phyloP scores from a whole-genome alignment of 2,797 vertebrate species.

The Mallotus villosus region DNA sequence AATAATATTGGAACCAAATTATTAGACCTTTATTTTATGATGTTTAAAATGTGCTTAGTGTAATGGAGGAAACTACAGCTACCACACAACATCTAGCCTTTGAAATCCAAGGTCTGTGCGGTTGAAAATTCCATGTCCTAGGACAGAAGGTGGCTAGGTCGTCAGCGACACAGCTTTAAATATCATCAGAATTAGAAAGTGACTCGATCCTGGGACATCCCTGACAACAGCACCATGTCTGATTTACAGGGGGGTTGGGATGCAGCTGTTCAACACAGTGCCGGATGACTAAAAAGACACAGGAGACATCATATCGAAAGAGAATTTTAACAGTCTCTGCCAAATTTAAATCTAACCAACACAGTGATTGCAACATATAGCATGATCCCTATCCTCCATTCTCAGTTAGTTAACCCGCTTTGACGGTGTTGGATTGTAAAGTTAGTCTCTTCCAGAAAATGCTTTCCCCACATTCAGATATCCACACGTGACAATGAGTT shows the following conservation, averaged over 20 bases:
- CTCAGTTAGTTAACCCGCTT: background rate
- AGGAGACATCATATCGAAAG: background rate
- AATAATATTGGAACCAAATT: too few species aligned
- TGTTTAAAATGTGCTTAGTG: too few species aligned
- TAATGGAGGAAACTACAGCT: too few species aligned
- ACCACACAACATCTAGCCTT: too few species aligned
- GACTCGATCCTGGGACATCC: constrained; percentile 50
- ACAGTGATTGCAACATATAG: background rate
- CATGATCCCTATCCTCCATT: background rate
- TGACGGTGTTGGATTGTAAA: background rate
- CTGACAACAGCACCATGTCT: constrained; percentile 39
- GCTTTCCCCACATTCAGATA: background rate
- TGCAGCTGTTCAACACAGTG: constrained; percentile 32
- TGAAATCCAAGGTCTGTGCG: background rate
- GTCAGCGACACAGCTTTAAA: constrained; percentile 32
- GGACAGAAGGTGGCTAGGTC: constrained; percentile 16
- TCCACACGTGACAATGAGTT: background rate
- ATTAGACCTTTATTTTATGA: too few species aligned
- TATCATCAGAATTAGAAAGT: constrained; percentile 48
- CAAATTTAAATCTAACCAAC: background rate
- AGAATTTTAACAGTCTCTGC: background rate
- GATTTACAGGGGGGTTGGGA: constrained; percentile 13
- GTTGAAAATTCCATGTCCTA: background rate
- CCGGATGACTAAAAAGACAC: constrained; percentile 31
- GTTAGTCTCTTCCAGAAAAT: background rate